Conservation (phyloP, 2,113 vertebrate species). For the Ellobius talpinus region DNA sequence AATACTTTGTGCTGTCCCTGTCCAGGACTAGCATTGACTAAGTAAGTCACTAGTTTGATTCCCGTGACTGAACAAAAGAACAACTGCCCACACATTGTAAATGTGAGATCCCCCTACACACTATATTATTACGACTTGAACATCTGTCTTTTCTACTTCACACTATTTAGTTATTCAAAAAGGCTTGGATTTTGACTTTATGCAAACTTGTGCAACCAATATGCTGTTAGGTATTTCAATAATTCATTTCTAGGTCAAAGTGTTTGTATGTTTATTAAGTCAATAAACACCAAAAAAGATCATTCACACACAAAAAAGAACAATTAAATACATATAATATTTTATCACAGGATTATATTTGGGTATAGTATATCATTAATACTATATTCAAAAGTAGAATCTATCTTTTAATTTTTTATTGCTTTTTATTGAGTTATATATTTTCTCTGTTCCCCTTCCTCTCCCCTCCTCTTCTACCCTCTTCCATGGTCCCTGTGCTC, state of each 20-base stretch:
- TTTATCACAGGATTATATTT: not conserved
- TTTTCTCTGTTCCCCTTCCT: no score
- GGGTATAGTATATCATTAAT: not conserved
- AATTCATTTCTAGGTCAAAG: conserved; percentile 18
- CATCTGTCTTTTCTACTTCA: not conserved
- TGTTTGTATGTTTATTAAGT: not conserved
- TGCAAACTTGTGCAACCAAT: not conserved
- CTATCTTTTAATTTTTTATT: no score
- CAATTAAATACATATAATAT: not conserved
- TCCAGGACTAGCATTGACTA: not conserved
- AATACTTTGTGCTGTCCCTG: not conserved
- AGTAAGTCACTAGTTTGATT: not conserved
- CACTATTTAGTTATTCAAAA: not conserved
- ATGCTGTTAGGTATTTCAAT: not conserved
- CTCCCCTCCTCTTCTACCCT: no score
- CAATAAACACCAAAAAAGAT: not conserved
- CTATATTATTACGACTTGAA: not conserved
- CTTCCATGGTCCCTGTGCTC: no score
- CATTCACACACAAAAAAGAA: not conserved
- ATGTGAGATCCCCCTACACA: not conserved
- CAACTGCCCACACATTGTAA: not conserved
- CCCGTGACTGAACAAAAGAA: not conserved
- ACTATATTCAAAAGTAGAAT: not conserved
- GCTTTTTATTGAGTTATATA: no score
- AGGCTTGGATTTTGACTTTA: not conserved